phyloP scores from a whole-genome alignment of 2,113 vertebrate species.

The Cryptotis parvus region DNA sequence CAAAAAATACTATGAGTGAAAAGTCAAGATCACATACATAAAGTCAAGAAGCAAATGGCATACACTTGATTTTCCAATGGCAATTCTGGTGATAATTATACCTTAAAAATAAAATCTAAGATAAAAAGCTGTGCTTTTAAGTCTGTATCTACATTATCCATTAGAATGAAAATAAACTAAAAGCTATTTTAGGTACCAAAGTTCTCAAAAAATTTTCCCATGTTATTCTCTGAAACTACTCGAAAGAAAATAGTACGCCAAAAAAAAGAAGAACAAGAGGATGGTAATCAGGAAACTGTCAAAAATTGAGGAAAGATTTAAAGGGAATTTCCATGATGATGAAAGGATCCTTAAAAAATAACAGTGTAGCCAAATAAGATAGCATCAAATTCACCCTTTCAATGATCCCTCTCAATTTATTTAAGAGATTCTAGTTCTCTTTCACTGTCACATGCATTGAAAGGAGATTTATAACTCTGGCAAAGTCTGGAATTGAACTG shows the following conservation, averaged over 20 bases:
- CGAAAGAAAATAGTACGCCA: not conserved
- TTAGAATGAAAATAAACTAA: not conserved
- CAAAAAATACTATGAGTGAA: conserved; percentile 5
- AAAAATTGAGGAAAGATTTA: not conserved
- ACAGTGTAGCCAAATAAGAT: not conserved
- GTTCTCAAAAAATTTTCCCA: not conserved
- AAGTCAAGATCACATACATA: not conserved
- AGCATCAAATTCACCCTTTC: not conserved
- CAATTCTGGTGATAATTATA: not conserved
- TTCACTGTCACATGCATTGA: not conserved
- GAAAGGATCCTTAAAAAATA: not conserved
- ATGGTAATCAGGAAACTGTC: not conserved
- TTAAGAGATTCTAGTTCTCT: not conserved
- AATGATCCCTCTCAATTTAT: not conserved
- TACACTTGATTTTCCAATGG: not conserved
- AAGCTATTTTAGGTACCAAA: conserved; percentile 8
- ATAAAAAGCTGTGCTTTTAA: conserved; percentile 9
- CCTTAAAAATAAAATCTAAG: conserved; percentile 16
- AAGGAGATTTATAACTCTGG: not conserved
- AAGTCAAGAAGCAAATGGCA: conserved; percentile 29
- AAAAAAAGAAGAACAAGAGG: conserved; percentile 24
- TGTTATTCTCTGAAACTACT: conserved; percentile 13
- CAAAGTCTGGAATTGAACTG: not conserved
- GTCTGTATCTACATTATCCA: not conserved
- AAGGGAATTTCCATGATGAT: conserved; percentile 19